Percentiles rank a stretch among this genome's conserved stretches.
Conservation (phyloP, 2,888 invertebrate species). For the Drosophila subsilvestris region DNA sequence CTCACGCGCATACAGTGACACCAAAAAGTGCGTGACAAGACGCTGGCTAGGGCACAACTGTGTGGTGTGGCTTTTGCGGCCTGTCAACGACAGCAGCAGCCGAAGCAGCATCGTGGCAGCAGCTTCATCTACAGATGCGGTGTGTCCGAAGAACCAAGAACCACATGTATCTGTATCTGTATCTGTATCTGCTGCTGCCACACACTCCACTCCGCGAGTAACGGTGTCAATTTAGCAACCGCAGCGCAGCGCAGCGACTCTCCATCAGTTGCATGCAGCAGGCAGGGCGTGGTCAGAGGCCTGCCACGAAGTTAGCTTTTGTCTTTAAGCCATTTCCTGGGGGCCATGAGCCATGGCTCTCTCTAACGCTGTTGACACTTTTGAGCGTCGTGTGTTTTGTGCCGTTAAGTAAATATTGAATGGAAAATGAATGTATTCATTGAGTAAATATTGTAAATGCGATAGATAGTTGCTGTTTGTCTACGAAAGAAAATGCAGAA, state of each 20-base stretch:
- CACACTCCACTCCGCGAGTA: slow-evolving; percentile 51
- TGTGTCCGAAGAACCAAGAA: slow-evolving; percentile 6
- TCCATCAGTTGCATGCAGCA: slow-evolving; percentile 25
- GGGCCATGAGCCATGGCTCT: slow-evolving; percentile 4
- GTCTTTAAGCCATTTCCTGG: slow-evolving; percentile 62
- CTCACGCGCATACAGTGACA: slow-evolving; percentile 62
- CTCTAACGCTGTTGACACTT: slow-evolving; percentile 62
- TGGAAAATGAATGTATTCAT: slow-evolving; percentile 76
- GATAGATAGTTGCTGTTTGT: slow-evolving; percentile 66
- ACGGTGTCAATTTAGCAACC: slow-evolving; percentile 72
- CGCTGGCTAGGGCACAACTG: slow-evolving; percentile 45
- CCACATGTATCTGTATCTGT: slow-evolving; percentile 3
- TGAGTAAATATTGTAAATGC: slow-evolving; percentile 78
- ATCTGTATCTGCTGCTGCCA: slow-evolving; percentile 12
- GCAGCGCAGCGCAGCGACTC: slow-evolving; percentile 36
- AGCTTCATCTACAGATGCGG: slow-evolving; percentile 16
- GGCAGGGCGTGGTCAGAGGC: slow-evolving; percentile 60
- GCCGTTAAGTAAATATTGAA: slow-evolving; percentile 74
- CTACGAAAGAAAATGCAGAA: slow-evolving; percentile 12
- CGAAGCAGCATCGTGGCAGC: neutral
- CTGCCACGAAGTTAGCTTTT: slow-evolving; percentile 48
- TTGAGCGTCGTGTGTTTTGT: slow-evolving; percentile 36
- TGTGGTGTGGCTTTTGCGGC: slow-evolving; percentile 33
- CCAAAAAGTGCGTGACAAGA: slow-evolving; percentile 74
- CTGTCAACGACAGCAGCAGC: slow-evolving; percentile 34